These are phyloP conservation scores for Ectemnius cavifrons DNA, from an alignment of 2,888 invertebrate genomes.

Conservation along the genomic window DNA sequence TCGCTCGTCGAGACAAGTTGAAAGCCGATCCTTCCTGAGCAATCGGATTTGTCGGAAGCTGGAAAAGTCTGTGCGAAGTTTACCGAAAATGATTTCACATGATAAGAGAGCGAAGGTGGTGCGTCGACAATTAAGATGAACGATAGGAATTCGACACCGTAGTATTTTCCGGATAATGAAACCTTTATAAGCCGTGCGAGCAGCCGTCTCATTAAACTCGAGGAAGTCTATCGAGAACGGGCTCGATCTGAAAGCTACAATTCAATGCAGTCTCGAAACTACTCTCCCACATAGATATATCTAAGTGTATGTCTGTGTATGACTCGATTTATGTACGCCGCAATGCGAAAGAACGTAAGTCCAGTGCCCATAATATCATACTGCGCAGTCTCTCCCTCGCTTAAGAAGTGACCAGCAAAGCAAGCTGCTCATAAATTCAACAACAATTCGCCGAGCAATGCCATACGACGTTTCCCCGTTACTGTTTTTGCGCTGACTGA, in stretches of 20 bases:
- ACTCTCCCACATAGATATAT: neutral
- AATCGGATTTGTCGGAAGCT: slow-evolving; percentile 16
- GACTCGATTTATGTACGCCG: no score
- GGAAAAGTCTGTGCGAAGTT: neutral
- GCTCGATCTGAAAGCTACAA: neutral
- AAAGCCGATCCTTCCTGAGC: no score
- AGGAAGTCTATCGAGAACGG: neutral
- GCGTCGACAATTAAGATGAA: neutral
- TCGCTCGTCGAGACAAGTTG: no score
- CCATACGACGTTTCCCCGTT: no score
- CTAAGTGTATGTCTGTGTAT: neutral
- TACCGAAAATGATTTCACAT: slow-evolving; percentile 6
- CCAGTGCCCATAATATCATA: no score
- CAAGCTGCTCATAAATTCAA: no score
- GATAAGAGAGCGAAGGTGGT: neutral
- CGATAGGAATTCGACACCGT: neutral
- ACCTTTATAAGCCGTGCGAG: neutral
- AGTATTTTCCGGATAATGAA: neutral
- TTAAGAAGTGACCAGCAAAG: no score
- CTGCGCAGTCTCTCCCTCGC: no score
- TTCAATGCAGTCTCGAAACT: neutral
- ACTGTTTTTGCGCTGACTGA: no score
- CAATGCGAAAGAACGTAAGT: no score
- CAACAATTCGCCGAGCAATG: no score
- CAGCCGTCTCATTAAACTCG: neutral